Evolutionary conservation across 2,888 invertebrate genomes (phyloP), one percentile per base, ranked within the genome.

Genomic region (Lasioglossum morio): DNA sequence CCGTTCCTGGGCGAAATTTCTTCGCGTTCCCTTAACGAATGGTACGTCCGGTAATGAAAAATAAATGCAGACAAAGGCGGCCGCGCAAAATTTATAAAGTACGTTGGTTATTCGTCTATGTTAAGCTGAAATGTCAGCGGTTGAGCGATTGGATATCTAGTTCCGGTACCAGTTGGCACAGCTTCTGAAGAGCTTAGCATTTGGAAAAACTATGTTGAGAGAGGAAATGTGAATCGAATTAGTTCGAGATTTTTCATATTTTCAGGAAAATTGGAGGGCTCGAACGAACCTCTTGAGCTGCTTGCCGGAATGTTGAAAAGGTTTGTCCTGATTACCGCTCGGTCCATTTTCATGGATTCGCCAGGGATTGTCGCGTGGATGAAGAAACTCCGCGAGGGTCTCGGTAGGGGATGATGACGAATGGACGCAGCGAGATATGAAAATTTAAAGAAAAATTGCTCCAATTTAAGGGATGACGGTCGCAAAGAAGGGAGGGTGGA

Each of bases 31-130:
- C 19, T 37, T 48, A 66, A 60, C 73, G 73, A 30, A 63, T 16
- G 37, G 23, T 48, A 53, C 57, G n/a, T 8, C 57, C 57, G 73
- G 43, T 63, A 72, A 75, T 48, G 40, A 43, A 72, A 78, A 81
- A 81, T 80, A 75, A 84, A 74, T 77, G 74, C 23, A 7, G 4
- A 14, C 3, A 37, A 72, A 37, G 5, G 23, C 23, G 7, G n/a
- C 14, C 4, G 27, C 1, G 5, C n/a, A 10, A 57, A 57, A n/a
- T 57, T 23, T 53, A 23, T 23, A 1, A 53, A 8, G 3, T 23
- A 23, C 53, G 53, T 23, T 2, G 53, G 0, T 8, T 7, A 19
- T 48, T 46, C 46, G 4, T 46, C 46, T 46, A 4, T 5, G 46
- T 46, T 46, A 16, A 46, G 16, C 46, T 1, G 16, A 46, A 46